Conservation (phyloP, 2,113 vertebrate genomes). For the Anoplopoma fimbria region DNA sequence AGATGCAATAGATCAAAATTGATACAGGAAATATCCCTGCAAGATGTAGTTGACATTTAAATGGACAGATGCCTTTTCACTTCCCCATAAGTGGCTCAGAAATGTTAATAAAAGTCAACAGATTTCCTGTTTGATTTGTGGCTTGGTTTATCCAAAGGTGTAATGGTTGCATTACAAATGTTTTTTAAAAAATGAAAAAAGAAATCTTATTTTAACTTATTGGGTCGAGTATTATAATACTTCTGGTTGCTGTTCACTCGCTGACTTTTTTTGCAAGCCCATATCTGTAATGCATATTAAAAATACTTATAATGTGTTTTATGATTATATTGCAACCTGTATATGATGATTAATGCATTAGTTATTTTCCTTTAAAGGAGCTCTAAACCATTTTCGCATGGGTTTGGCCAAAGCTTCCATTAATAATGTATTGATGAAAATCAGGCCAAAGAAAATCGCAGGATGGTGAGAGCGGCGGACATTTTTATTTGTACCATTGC, state of each 20-base stretch:
- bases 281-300: neutral
- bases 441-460: neutral
- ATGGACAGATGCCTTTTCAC: neutral
- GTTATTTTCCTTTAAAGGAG: neutral
- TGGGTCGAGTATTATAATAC: neutral
- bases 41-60: neutral
- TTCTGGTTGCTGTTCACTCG: neutral
- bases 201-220: neutral
- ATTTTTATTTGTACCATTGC: no score
- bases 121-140: slow-evolving; percentile 1
- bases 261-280: neutral
- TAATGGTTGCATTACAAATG: neutral
- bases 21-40: neutral
- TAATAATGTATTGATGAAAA: neutral
- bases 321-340: neutral
- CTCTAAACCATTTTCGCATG: neutral
- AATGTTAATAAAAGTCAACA: neutral
- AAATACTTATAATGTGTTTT: neutral
- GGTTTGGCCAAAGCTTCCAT: neutral
- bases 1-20: neutral
- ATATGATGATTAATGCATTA: neutral
- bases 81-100: neutral
- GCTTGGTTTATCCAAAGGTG: neutral
- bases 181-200: neutral
- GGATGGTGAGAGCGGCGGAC: no score